phyloP scores from a whole-genome alignment of 2,888 invertebrate genomes.

The Diplazon laetatorius region DNA sequence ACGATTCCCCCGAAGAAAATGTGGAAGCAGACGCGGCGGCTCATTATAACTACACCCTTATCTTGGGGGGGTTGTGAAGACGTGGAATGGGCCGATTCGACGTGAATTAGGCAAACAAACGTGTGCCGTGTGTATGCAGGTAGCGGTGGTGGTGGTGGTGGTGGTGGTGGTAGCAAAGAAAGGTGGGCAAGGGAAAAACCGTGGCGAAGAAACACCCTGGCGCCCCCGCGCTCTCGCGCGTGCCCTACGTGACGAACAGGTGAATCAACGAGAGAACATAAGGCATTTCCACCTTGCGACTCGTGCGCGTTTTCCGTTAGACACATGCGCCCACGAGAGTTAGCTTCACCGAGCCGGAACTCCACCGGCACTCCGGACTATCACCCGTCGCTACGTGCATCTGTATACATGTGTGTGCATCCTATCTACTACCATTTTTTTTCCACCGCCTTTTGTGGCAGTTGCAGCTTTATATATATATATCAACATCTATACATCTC shows the following conservation, averaged over 20 bases:
- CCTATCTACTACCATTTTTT: neutral
- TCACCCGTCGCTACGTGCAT: neutral
- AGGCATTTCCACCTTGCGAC: slow-evolving; percentile 72
- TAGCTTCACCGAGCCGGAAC: slow-evolving; percentile 71
- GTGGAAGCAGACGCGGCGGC: slow-evolving; percentile 33
- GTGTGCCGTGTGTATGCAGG: slow-evolving; percentile 24
- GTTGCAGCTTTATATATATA: neutral
- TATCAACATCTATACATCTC: too few relatives aligned
- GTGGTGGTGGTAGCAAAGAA: slow-evolving; percentile 24
- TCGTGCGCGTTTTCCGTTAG: slow-evolving; percentile 71
- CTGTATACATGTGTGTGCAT: neutral
- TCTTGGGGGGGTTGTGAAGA: slow-evolving; percentile 42
- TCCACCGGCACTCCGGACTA: slow-evolving; percentile 25
- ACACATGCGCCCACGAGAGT: slow-evolving; percentile 60
- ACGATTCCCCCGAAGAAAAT: slow-evolving; percentile 35
- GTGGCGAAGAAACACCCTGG: slow-evolving; percentile 28
- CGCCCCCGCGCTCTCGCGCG: slow-evolving; percentile 64
- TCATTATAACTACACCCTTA: slow-evolving; percentile 60
- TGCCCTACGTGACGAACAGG: slow-evolving; percentile 66
- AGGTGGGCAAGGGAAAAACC: slow-evolving; percentile 33
- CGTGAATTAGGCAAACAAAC: slow-evolving; percentile 53
- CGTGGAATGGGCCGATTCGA: slow-evolving; percentile 35
- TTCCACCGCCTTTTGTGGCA: neutral
- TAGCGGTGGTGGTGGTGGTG: slow-evolving; percentile 27
- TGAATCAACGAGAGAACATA: slow-evolving; percentile 67